Conservation (phyloP, 2,113 vertebrate genomes). For the Tachysurus vachellii region DNA sequence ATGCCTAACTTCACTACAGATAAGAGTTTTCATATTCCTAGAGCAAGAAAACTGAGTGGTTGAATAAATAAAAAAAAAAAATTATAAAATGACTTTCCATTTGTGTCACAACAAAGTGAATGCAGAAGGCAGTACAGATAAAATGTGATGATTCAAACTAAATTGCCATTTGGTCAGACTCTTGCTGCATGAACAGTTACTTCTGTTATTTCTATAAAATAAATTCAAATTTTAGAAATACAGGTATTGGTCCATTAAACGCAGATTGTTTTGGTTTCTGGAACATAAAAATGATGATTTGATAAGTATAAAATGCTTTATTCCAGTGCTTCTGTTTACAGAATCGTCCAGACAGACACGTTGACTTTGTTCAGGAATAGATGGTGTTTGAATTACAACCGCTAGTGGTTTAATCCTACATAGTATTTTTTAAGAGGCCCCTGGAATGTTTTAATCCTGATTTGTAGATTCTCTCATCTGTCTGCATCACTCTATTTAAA, state of each 20-base stretch:
- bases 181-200: background rate
- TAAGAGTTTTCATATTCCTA: background rate
- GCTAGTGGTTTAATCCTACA: constrained; percentile 26
- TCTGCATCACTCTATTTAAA: constrained; percentile 19
- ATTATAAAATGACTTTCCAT: background rate
- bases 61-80: constrained; percentile 13
- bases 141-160: constrained; percentile 6
- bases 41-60: constrained; percentile 10
- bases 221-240: background rate
- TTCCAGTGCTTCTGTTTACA: constrained; percentile 11
- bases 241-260: background rate
- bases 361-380: background rate
- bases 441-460: constrained; percentile 46
- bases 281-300: constrained; percentile 25
- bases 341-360: background rate
- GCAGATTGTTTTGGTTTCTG: background rate
- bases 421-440: constrained; percentile 14
- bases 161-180: background rate
- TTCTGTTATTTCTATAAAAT: background rate
- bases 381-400: constrained; percentile 5
- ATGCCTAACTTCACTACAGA: constrained; percentile 17
- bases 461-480: constrained; percentile 26
- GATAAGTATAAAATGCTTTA: constrained; percentile 6
- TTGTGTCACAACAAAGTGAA: constrained; percentile 22
- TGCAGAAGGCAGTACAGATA: constrained; percentile 29